phyloP scores from a whole-genome alignment of 2,888 invertebrate species.

The Leucophenga montana region DNA sequence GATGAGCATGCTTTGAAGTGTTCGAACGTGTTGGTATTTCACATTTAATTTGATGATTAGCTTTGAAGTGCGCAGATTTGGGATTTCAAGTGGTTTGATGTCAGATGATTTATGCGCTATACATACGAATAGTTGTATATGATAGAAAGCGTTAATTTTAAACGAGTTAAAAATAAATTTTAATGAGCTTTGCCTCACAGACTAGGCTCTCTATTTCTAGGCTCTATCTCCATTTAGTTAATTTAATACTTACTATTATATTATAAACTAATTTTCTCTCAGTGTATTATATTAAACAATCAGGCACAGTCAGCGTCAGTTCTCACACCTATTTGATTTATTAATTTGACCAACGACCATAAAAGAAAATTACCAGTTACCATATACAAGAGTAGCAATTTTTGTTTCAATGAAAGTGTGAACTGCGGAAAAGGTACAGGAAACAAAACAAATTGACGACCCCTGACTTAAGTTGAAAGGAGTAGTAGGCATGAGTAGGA shows the following conservation, averaged over 20 bases:
- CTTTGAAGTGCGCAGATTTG: neutral
- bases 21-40: constrained; percentile 4
- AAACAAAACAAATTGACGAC: neutral
- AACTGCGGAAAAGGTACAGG: neutral
- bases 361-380: constrained; percentile 23
- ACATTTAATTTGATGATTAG: constrained; percentile 23
- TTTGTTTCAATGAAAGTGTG: constrained; percentile 57
- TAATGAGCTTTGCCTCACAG: too few species aligned
- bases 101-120: neutral
- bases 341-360: constrained; percentile 45
- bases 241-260: too few species aligned
- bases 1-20: constrained; percentile 20
- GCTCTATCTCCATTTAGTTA: too few species aligned
- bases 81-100: neutral
- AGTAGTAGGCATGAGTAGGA: too few species aligned
- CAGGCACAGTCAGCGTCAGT: constrained; percentile 24
- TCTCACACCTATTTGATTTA: constrained; percentile 66
- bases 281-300: too few species aligned
- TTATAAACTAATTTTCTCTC: too few species aligned
- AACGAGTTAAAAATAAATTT: too few species aligned
- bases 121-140: too few species aligned
- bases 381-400: constrained; percentile 41
- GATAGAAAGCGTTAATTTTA: too few species aligned
- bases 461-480: neutral
- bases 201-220: too few species aligned